These are phyloP conservation scores for Noctilio leporinus DNA, from an alignment of 2,113 vertebrate species.

Conservation along the genomic window DNA sequence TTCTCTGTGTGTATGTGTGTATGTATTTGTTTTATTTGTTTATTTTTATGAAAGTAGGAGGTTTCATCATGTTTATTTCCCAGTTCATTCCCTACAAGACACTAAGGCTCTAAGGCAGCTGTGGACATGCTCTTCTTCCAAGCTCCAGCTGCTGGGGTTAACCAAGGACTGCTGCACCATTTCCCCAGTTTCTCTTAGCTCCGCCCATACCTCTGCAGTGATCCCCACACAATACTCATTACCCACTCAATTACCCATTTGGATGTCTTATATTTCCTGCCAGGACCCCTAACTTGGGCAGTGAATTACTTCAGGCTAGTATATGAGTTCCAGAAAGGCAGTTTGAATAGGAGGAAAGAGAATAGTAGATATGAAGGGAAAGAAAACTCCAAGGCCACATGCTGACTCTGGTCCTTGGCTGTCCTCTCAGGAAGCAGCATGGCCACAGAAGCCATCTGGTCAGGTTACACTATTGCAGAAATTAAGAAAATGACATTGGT, in stretches of 20 bases:
- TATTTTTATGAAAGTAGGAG: background rate
- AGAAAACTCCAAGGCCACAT: background rate
- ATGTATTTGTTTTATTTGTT: no score
- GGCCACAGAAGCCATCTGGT: slow-evolving; percentile 53
- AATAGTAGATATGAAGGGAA: background rate
- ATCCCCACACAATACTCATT: background rate
- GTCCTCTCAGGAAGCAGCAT: slow-evolving; percentile 56
- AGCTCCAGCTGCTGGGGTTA: background rate
- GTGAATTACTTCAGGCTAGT: background rate
- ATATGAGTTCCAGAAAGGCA: slow-evolving; percentile 15
- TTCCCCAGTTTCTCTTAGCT: background rate
- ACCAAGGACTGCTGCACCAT: background rate
- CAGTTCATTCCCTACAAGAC: background rate
- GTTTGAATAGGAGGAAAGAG: background rate
- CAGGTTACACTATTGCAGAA: background rate
- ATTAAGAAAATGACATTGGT: slow-evolving; percentile 54
- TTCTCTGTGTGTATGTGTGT: background rate
- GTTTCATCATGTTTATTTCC: background rate
- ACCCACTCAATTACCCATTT: background rate
- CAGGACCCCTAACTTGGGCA: background rate
- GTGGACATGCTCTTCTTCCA: background rate
- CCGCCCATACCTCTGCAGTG: background rate
- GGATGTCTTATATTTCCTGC: background rate
- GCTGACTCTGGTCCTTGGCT: slow-evolving; percentile 53
- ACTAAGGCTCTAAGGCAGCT: background rate